These are phyloP conservation scores for Lasiurus cinereus DNA, from an alignment of 2,113 vertebrate genomes.

Conservation along the genomic window DNA sequence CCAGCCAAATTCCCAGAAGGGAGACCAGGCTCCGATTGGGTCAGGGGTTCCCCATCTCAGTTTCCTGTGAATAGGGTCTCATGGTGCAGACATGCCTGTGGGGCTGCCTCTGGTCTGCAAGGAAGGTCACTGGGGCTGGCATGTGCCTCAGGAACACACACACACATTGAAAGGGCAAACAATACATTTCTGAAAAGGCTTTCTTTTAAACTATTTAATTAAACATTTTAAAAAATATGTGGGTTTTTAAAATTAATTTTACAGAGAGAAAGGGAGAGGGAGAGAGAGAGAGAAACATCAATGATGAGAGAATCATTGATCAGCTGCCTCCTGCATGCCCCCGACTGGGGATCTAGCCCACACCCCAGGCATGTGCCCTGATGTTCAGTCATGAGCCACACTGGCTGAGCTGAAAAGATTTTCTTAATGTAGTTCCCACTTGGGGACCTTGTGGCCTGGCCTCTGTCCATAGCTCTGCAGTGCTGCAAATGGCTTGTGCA, in stretches of 20 bases:
- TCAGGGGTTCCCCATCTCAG: accelerated
- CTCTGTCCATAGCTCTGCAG: neutral
- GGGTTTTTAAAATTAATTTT: too few species aligned
- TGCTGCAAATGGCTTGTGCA: neutral
- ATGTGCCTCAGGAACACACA: neutral
- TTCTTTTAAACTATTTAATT: neutral
- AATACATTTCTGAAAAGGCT: neutral
- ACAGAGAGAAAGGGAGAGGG: too few species aligned
- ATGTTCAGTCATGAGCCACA: too few species aligned
- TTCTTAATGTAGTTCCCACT: accelerated
- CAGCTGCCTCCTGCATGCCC: too few species aligned
- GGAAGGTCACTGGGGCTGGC: neutral
- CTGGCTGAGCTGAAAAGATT: neutral
- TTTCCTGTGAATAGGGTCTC: neutral
- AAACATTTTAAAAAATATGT: too few species aligned
- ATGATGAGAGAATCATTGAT: neutral
- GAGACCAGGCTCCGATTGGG: neutral
- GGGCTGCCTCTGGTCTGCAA: accelerated
- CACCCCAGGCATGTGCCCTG: too few species aligned
- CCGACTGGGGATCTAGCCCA: too few species aligned
- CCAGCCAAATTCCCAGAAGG: neutral
- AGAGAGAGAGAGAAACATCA: neutral
- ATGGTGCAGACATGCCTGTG: neutral
- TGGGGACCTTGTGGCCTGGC: neutral
- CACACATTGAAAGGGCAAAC: neutral